Base-by-base conservation (phyloP, 2,888 invertebrate species). In the Margaritifera margaritifera region DNA sequence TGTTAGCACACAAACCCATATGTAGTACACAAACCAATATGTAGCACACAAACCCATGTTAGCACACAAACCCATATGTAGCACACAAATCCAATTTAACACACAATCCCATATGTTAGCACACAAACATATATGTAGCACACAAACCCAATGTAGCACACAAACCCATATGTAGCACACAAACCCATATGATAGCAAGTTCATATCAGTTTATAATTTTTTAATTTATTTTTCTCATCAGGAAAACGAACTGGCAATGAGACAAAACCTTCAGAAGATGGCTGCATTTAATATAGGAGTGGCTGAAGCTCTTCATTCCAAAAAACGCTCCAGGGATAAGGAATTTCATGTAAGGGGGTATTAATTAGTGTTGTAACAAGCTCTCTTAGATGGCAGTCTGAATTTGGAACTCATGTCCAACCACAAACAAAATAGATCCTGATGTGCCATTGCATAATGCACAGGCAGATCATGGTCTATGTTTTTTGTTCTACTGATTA, bases 271-370 rank as follows among this genome's bases (percentile, higher is more conserved):
- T 22, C 88, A 89, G 78, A 88, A 88, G 75, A 85, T 87, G 75
- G 86, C 89, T 19, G 89, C 89, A 22, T 90, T 89, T 68, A 90
- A 90, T 71, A 73, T 88, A 52, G 90, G 89, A 54, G 86, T 89
- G n/a, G 80, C 89, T 51, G 89, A 89, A 63, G 89, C 88, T 58
- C 74, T 87, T 6, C 83, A 80, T 62, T 68, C 76, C 6, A 86
- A 86, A 81, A 87, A 87, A 66, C 82, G 79, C 62, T 52, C 74
- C 6, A 80, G 84, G 53, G 84, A 86, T 25, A 76, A 75, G 62
- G 84, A 86, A 20, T 86, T 85, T 76, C 86, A 86, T 78, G 87
- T 87, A 71, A 78, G 83, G 69, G 24, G 22, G 25, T 4, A 18
- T 62, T 25, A 8, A 24, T 27, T 57, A n/a, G 25, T 57, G 5